These are phyloP conservation scores for Thymelicus lineola DNA, from an alignment of 2,888 invertebrate genomes.

Conservation along the genomic window DNA sequence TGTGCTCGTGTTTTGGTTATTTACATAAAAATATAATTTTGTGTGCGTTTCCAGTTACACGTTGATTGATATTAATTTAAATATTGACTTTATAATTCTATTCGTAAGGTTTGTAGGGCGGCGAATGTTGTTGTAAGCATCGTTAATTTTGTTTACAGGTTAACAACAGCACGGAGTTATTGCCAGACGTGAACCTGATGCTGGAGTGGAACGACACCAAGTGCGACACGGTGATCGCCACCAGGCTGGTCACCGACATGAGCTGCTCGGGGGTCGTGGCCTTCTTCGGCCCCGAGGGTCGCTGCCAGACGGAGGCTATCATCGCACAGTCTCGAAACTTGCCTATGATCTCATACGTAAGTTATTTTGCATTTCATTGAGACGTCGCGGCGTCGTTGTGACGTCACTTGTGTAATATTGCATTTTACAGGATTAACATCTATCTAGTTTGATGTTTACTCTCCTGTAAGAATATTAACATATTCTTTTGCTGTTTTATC, in stretches of 20 bases:
- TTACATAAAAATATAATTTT: too few species aligned
- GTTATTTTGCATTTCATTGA: slow-evolving; percentile 66
- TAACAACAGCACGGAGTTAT: slow-evolving; percentile 87
- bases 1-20: too few species aligned
- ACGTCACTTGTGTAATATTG: slow-evolving; percentile 1
- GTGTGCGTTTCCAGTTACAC: too few species aligned
- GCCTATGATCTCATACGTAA: slow-evolving; percentile 98
- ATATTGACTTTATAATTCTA: too few species aligned
- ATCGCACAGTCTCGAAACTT: slow-evolving; percentile 97
- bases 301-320: slow-evolving; percentile 97
- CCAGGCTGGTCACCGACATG: slow-evolving; percentile 94
- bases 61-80: too few species aligned
- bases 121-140: not conserved
- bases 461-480: too few species aligned
- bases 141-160: slow-evolving; percentile 80
- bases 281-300: slow-evolving; percentile 98
- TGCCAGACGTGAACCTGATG: slow-evolving; percentile 90
- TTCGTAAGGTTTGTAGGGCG: not conserved
- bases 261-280: slow-evolving; percentile 95
- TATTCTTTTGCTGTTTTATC: too few species aligned
- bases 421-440: not conserved
- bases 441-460: not conserved
- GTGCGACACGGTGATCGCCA: slow-evolving; percentile 93
- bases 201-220: slow-evolving; percentile 93
- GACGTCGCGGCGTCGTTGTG: not conserved